Evolutionary conservation across 2,797 vertebrate species (phyloP).

Genomic region (Allobates femoralis): DNA sequence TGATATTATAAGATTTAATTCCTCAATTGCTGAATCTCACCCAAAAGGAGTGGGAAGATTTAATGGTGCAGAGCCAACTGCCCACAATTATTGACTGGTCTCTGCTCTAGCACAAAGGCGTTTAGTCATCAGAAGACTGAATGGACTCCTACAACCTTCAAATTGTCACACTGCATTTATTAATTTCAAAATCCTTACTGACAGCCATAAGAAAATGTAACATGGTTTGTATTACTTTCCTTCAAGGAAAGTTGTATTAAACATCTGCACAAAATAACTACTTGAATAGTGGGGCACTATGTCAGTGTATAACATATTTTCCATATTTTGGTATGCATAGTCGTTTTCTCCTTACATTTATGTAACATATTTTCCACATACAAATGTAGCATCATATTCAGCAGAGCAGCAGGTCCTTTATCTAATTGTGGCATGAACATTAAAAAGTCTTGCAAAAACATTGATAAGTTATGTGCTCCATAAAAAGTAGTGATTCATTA

Average conservation of each 20-base stretch:
- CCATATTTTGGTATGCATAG: too few relatives aligned
- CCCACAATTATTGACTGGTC: slow-evolving; percentile 12
- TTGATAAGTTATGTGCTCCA: not conserved
- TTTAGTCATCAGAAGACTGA: slow-evolving; percentile 14
- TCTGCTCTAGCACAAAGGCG: slow-evolving; percentile 13
- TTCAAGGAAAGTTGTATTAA: not conserved
- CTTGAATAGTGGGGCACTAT: not conserved
- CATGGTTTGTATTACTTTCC: not conserved
- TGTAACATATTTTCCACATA: slow-evolving; percentile 20
- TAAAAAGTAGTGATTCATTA: not conserved
- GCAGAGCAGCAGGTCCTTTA: slow-evolving; percentile 13
- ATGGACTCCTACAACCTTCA: not conserved
- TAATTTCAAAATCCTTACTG: slow-evolving; percentile 4
- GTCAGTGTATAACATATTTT: slow-evolving; percentile 9
- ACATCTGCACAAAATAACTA: not conserved
- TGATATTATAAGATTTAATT: slow-evolving; percentile 11
- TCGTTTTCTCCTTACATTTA: too few relatives aligned
- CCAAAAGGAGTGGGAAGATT: slow-evolving; percentile 29
- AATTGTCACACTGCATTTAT: slow-evolving; percentile 18
- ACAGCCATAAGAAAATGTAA: not conserved
- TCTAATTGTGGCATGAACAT: slow-evolving; percentile 28
- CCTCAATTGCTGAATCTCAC: slow-evolving; percentile 23
- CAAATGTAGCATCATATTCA: not conserved
- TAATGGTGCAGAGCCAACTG: slow-evolving; percentile 5
- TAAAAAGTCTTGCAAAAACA: slow-evolving; percentile 25